Evolutionary conservation across 2,113 vertebrate species (phyloP), one percentile per base, ranked within the genome.

Genomic region (Numida meleagris): DNA sequence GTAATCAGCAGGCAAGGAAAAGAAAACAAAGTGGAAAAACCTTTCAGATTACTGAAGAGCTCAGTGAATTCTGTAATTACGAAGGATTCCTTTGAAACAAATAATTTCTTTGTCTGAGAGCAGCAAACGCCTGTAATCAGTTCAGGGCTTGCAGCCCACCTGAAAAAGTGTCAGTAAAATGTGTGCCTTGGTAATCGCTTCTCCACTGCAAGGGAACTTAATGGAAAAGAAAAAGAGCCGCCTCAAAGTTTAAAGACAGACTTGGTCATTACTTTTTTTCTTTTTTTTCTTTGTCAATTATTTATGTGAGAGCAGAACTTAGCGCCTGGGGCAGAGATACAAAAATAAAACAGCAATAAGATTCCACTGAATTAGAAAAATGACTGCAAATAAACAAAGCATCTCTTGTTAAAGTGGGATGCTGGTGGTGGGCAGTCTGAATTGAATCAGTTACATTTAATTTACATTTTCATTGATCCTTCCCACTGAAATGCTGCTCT

Each of bases 121-220:
- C 67, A 83, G 76, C 21, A 81, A 82, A 79, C 75, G 68, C 84
- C 70, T 46, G 43, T 86, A 82, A 84, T 59, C 46, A 55, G 63
- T 72, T 92, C 77, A 92, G 82, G 84, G 71, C 78, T 93, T 96
- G 59, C 74, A 62, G 11, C 82, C 85, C 94, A 95, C 92, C 95
- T 97, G 95, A 92, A 95, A 95, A 97, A 82, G 89, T 73, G 93
- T 97, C 92, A 85, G 27, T 94, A 93, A 80, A 76, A 70, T 10
- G 14, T 65, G 42, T 84, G 63, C 68, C 51, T 96, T 94, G 51
- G 36, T 89, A 90, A 94, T 82, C 43, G 89, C 88, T 88, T 95
- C 88, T 88, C 86, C 83, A 71, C 61, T 90, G 70, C 73, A 53
- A 83, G 77, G 74, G 78, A 90, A 85, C 91, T 84, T 67, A 91